Conservation (phyloP, 2,888 invertebrate genomes). For the Hesperia comma region DNA sequence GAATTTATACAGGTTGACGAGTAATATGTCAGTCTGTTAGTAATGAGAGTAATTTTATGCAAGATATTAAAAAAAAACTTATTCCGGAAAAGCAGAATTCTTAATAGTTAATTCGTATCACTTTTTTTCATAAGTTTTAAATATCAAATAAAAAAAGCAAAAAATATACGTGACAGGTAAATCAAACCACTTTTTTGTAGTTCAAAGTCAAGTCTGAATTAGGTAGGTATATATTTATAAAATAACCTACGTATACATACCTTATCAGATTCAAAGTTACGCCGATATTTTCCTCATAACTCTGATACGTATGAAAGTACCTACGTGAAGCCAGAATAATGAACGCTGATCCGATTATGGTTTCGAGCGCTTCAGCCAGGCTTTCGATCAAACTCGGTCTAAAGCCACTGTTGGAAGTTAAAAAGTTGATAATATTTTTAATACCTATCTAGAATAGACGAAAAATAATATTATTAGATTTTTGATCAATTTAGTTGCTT, state of each 20-base stretch:
- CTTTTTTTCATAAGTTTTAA: neutral
- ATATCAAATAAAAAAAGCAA: neutral
- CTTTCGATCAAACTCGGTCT: constrained; percentile 27
- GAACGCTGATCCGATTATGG: constrained; percentile 35
- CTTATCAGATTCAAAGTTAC: neutral
- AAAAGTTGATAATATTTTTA: constrained; percentile 22
- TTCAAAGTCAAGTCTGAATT: too few relatives aligned
- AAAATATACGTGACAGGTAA: too few relatives aligned
- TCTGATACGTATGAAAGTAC: constrained; percentile 6
- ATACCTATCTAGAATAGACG: neutral
- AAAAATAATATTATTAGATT: neutral
- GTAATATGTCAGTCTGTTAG: too few relatives aligned
- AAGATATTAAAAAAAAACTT: too few relatives aligned
- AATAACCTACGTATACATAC: too few relatives aligned
- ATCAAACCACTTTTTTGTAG: too few relatives aligned
- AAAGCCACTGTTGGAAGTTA: constrained; percentile 14
- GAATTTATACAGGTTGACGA: too few relatives aligned
- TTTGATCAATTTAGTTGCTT: too few relatives aligned
- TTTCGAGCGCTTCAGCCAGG: constrained; percentile 27
- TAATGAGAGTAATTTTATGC: neutral
- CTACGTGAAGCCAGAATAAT: constrained; percentile 30
- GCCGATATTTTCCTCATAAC: constrained; percentile 25
- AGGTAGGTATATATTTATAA: too few relatives aligned
- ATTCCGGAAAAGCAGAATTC: too few relatives aligned
- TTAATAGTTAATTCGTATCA: too few relatives aligned